Evolutionary conservation across 2,888 invertebrate genomes (phyloP).

Genomic region (Beris chalybata): DNA sequence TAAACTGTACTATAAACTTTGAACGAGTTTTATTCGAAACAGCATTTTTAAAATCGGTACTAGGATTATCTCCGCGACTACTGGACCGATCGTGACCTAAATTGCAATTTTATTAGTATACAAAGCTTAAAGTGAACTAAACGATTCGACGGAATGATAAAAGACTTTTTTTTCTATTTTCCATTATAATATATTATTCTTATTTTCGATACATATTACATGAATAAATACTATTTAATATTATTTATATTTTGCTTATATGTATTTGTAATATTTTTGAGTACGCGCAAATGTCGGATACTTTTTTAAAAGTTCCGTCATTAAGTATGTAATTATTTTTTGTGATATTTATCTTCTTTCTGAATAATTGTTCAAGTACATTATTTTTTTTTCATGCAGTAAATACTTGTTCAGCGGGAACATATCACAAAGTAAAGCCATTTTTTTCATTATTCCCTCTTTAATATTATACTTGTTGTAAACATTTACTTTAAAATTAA

Average conservation of each 20-base stretch:
- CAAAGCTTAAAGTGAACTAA: too few relatives aligned
- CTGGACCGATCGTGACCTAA: too few relatives aligned
- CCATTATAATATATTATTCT: constrained; percentile 14
- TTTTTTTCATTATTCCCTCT: too few relatives aligned
- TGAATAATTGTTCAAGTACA: neutral
- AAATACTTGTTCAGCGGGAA: constrained; percentile 19
- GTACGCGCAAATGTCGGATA: constrained; percentile 12
- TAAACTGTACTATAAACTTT: too few relatives aligned
- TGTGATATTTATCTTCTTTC: constrained; percentile 2
- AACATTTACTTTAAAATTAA: too few relatives aligned
- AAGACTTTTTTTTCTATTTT: neutral
- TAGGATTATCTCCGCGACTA: too few relatives aligned
- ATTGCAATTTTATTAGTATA: too few relatives aligned
- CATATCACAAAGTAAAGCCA: constrained; percentile 30
- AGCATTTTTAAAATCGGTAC: too few relatives aligned
- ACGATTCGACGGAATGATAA: neutral
- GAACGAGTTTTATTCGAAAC: too few relatives aligned
- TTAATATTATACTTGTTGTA: too few relatives aligned
- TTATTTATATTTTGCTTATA: constrained; percentile 17
- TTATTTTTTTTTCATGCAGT: constrained; percentile 23
- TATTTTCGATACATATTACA: constrained; percentile 26
- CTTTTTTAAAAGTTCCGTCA: constrained; percentile 3
- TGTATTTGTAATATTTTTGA: neutral
- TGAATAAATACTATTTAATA: constrained; percentile 29
- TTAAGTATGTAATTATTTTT: neutral